Percentiles rank a stretch among this genome's conserved stretches.
Conservation (phyloP, 2,888 invertebrate species). For the Deroplatys truncata region DNA sequence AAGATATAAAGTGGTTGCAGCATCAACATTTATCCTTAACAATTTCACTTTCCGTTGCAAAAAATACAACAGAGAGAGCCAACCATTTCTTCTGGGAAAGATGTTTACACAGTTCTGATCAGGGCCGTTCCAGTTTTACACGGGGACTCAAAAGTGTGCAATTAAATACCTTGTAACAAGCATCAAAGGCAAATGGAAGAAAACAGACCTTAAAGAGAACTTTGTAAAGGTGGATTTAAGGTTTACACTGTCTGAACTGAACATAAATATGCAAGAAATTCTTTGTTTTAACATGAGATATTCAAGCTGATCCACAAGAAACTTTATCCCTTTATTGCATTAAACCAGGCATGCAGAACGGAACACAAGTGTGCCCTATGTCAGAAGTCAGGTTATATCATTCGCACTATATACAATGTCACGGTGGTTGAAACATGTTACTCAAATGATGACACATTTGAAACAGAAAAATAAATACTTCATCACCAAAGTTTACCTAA, state of each 20-base stretch:
- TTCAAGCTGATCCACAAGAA: background rate
- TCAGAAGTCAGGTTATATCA: too few relatives aligned
- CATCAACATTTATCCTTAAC: background rate
- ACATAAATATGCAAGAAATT: background rate
- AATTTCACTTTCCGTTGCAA: background rate
- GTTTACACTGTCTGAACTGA: background rate
- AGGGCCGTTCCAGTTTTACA: conserved; percentile 21
- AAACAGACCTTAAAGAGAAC: background rate
- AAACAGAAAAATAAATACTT: too few relatives aligned
- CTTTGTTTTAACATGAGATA: background rate
- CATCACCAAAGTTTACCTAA: too few relatives aligned
- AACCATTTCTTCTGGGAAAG: background rate
- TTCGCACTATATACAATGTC: too few relatives aligned
- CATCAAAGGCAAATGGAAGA: background rate
- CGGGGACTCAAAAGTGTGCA: background rate
- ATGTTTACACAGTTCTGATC: conserved; percentile 5
- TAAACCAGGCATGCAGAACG: background rate
- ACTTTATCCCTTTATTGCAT: background rate
- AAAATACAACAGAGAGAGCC: background rate
- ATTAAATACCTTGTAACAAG: background rate
- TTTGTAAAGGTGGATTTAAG: background rate
- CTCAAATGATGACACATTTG: too few relatives aligned
- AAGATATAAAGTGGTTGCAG: background rate
- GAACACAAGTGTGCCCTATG: too few relatives aligned
- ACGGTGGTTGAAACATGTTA: too few relatives aligned